Evolutionary conservation across 2,797 vertebrate species (phyloP), one percentile per base, ranked within the genome.

Genomic region (Cygnus olor): DNA sequence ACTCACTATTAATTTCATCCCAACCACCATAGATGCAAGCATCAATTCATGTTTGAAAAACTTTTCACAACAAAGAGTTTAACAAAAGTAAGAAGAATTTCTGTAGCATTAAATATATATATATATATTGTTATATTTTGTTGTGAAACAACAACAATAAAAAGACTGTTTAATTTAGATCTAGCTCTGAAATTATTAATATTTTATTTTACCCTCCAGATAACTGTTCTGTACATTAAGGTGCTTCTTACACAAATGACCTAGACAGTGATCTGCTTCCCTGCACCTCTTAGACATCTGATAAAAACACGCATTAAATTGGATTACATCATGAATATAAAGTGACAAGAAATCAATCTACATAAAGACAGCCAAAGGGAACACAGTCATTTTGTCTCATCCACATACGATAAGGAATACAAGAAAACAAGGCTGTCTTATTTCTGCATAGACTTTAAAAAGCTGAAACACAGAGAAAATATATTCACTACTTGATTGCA

Each of bases 241-340:
- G 6, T 90, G 30, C 14, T 94, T 95, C 58, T 85, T 89, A 69
- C 30, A 92, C 34, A 96, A 87, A 87, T 89, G 77, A 82, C 36
- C 28, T 60, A 79, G 92, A 88, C 38, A 84, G 24, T 47, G 65
- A 90, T 94, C 42, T 9, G 5, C 28, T 95, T 92, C 85, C 49
- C 34, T 87, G 6, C 5, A 18, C 58, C 63, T 95, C 65, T 88
- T 81, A 95, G 72, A 91, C 22, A 58, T 86, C 78, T 73, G 51
- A 90, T 93, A 60, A 91, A 94, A 92, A 71, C 42, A 54, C 42
- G 9, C 56, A 47, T 85, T 93, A 94, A 93, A 79, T 80, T 85
- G 78, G 63, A 94, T 91, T 91, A 65, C 34, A 32, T 94, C 51
- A 91, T 96, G 69, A 95, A 96, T 96, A 87, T 88, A 86, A 96